Evolutionary conservation across 2,797 vertebrate species (phyloP).

Genomic region (Gymnoscopelus microlampas): DNA sequence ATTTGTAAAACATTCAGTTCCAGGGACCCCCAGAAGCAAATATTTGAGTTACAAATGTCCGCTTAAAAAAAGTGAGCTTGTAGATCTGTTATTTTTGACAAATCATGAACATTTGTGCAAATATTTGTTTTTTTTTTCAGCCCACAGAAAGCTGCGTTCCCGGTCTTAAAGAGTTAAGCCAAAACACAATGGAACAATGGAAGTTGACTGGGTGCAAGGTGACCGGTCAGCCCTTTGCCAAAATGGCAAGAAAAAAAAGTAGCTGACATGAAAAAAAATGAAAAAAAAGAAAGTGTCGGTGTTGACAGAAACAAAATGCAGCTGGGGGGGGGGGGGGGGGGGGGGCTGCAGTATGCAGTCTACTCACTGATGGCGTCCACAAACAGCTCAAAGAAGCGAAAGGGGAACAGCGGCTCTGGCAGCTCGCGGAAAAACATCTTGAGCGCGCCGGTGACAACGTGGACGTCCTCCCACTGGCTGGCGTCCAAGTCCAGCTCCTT

Average conservation of each 20-base stretch:
- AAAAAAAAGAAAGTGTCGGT: background rate
- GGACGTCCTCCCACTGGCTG: conserved; percentile 98
- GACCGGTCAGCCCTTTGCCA: conserved; percentile 4
- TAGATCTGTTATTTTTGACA: too few relatives aligned
- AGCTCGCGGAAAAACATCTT: conserved; percentile 99
- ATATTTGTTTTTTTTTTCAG: too few relatives aligned
- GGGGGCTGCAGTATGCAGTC: too few relatives aligned
- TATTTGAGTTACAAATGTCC: too few relatives aligned
- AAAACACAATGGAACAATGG: background rate
- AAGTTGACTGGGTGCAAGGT: conserved; percentile 7
- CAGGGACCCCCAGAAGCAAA: too few relatives aligned
- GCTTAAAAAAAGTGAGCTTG: too few relatives aligned
- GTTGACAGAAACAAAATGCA: conserved; percentile 8
- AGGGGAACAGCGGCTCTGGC: conserved; percentile 95
- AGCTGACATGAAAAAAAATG: conserved; percentile 7
- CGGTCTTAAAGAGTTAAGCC: too few relatives aligned
- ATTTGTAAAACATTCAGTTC: too few relatives aligned
- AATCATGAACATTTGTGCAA: too few relatives aligned
- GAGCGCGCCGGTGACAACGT: conserved; percentile 96
- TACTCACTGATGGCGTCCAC: conserved; percentile 94
- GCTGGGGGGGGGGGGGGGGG: too few relatives aligned
- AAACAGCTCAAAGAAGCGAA: conserved; percentile 90
- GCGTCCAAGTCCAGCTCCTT: conserved; percentile 96
- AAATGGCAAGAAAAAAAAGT: background rate
- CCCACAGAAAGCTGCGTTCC: too few relatives aligned